A percentile compares a stretch with the other conserved stretches of the same genome.
These are phyloP conservation scores for Loris lydekkerianus DNA, from an alignment of 2,797 vertebrate species.

Conservation along the genomic window DNA sequence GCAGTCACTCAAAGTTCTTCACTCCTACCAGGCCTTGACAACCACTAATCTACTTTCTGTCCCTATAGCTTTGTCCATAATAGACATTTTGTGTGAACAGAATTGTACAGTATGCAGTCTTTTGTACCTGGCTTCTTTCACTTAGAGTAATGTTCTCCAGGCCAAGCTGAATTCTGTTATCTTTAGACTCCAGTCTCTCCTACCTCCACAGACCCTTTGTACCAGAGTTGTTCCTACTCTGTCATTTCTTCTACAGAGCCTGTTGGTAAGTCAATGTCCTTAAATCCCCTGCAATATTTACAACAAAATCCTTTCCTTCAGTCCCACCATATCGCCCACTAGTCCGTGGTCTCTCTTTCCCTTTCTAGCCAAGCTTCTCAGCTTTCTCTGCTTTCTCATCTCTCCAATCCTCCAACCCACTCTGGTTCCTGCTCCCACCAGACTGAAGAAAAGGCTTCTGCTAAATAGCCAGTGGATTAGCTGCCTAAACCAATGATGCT, in stretches of 20 bases:
- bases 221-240: background rate
- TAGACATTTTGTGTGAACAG: background rate
- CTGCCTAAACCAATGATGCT: background rate
- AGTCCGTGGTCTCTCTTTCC: background rate
- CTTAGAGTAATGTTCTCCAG: background rate
- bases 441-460: background rate
- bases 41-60: background rate
- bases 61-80: background rate
- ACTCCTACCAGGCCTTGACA: background rate
- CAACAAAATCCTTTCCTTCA: background rate
- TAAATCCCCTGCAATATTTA: background rate
- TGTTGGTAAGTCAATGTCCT: background rate
- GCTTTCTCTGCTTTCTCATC: background rate
- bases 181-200: background rate
- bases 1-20: background rate
- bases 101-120: background rate
- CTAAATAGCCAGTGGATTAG: background rate
- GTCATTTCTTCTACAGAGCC: background rate
- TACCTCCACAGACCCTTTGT: background rate
- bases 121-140: background rate
- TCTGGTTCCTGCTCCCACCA: background rate
- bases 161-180: background rate
- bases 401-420: background rate
- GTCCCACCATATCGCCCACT: background rate
- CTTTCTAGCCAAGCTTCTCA: background rate